A percentile compares a stretch with the other conserved stretches of the same genome.
Conservation (phyloP, 1,140 invertebrate species). For the Drosophila asahinai region DNA sequence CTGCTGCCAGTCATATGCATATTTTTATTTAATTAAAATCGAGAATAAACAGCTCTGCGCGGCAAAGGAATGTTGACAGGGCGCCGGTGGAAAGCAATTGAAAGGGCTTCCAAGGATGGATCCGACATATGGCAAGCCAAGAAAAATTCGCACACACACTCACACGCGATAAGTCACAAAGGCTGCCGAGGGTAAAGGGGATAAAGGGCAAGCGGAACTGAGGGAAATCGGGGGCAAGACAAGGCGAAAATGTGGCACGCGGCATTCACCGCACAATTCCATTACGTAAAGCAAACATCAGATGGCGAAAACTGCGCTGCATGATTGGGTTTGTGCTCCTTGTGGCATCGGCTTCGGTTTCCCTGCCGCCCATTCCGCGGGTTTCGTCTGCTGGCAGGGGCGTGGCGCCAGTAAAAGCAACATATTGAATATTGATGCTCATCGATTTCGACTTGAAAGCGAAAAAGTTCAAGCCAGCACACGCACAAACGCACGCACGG, state of each 20-base stretch:
- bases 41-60: constrained; percentile 60
- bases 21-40: constrained; percentile 81
- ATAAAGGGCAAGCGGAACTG: constrained; percentile 9
- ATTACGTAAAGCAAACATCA: constrained; percentile 83
- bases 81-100: constrained; percentile 55
- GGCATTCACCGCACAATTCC: constrained; percentile 79
- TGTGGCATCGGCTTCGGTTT: constrained; percentile 10
- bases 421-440: constrained; percentile 82
- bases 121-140: constrained; percentile 58
- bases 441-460: constrained; percentile 79
- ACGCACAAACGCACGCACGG: constrained; percentile 20
- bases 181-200: constrained; percentile 2
- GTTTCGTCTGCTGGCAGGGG: background rate
- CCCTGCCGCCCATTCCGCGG: constrained; percentile 1
- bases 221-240: constrained; percentile 32
- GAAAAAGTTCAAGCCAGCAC: constrained; percentile 59
- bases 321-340: constrained; percentile 70
- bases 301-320: constrained; percentile 67
- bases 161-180: constrained; percentile 61
- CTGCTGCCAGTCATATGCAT: constrained; percentile 48
- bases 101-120: constrained; percentile 43
- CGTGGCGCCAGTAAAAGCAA: constrained; percentile 70
- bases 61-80: constrained; percentile 58
- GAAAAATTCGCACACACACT: constrained; percentile 59
- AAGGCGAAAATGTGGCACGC: constrained; percentile 65